Base-by-base conservation (phyloP, 1,140 invertebrate species). In the Cepaea nemoralis region DNA sequence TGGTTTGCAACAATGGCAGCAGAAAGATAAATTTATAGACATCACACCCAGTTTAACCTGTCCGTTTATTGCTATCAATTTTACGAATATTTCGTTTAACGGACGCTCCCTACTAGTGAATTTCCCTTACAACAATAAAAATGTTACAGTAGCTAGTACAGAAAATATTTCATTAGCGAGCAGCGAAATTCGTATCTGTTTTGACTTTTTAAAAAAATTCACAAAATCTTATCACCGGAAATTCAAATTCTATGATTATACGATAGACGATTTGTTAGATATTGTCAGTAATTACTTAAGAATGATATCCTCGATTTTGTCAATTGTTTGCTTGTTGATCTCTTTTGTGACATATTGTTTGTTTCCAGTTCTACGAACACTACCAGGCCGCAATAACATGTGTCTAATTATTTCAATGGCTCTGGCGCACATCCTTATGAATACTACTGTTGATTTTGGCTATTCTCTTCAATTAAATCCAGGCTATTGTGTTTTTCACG, bases 331-430 rank as follows among this genome's bases (percentile, higher is more conserved):
- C 45, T n/a, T 73, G n/a, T 3, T 73, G 1, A 40, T 73, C 14
- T 24, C 70, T 42, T 5, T 48, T 12, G 37, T 40, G 12, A 73
- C 70, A 3, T 73, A 73, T n/a, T 73, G 14, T 48, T 27, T 73
- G 31, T 73, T 73, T 73, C 40, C 70, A 27, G 12, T 14, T 24
- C 70, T 73, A 3, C 5, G 70, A 48, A 42, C 70, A 10, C 37
- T 73, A 31, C 70, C 70, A 16, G 70, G 70, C 1, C 31, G 40
- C n/a, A 73, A 73, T 27, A 73, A 73, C 24, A 40, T 73, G 70
- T 10, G 70, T 27, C 37, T 73, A 27, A 37, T 37, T 42, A 3
- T 73, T 27, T 42, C 5, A 42, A 10, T 73, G 19, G 35, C 40
- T 22, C 10, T 39, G 8, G 70, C 70, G 12, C 70, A 73, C 37